Conservation (phyloP, 2,888 invertebrate genomes). For the Eulithis testata region DNA sequence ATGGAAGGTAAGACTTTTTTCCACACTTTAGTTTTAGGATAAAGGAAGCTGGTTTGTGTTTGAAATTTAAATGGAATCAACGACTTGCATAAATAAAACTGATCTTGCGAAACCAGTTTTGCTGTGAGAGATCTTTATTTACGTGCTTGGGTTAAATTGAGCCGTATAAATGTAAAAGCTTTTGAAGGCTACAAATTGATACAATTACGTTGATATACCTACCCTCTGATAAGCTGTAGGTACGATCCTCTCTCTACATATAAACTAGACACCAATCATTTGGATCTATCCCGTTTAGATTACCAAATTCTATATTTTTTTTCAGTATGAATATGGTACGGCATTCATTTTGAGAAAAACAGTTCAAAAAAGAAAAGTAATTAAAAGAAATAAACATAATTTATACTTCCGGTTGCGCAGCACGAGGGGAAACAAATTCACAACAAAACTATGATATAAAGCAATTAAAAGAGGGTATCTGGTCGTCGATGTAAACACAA, state of each 20-base stretch:
- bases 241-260: too few species aligned
- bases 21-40: conserved; percentile 9
- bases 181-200: conserved; percentile 31
- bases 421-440: conserved; percentile 32
- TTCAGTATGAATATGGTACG: too few species aligned
- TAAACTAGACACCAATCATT: conserved; percentile 7
- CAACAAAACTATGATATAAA: conserved; percentile 42
- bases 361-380: too few species aligned
- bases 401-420: conserved; percentile 31
- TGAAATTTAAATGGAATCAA: conserved; percentile 40
- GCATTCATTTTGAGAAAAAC: neutral
- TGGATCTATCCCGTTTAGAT: too few species aligned
- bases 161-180: conserved; percentile 40
- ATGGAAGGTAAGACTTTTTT: conserved; percentile 63
- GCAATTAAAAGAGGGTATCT: conserved; percentile 58
- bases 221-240: neutral
- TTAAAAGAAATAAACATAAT: conserved; percentile 1
- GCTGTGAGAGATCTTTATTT: conserved; percentile 39
- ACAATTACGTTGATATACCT: conserved; percentile 16
- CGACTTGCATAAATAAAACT: conserved; percentile 47
- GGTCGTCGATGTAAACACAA: conserved; percentile 69
- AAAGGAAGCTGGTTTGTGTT: conserved; percentile 20
- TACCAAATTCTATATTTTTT: neutral
- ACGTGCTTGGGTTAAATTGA: conserved; percentile 44
- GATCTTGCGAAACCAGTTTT: conserved; percentile 55